Base-by-base conservation (phyloP, 2,888 invertebrate genomes). In the Harmothoe impar region DNA sequence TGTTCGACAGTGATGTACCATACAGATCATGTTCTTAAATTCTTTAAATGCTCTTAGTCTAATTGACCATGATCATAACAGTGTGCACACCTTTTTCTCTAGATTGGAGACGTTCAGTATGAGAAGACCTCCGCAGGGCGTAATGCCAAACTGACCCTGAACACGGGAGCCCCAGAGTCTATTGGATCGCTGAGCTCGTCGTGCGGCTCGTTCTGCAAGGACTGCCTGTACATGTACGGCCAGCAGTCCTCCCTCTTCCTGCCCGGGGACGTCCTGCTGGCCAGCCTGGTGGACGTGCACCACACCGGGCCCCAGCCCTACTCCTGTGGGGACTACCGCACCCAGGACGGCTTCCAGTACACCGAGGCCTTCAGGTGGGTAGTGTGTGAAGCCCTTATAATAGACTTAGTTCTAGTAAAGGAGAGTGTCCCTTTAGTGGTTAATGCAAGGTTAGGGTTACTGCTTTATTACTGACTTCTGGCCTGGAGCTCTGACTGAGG, bases 201-300 rank as follows among this genome's bases (percentile, higher is more conserved):
- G 0, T 95, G 95, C 91, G 90, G 93, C 12, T 91, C 90, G 0
- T 91, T 93, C 1, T 95, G 95, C 91, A 90, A 93, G n/a, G 94
- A 94, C 78, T 95, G 95, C 90, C 92, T 94, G 72, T 95, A 94
- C 90, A 92, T 94, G 92, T 94, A 94, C 91, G 91, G 93, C 17
- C 92, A 93, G 89, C 94, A 94, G 90, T 91, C 56, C 29, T 33
- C 85, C 92, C 93, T 94, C 93, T 93, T 94, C 88, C 91, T 94
- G 10, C 92, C 93, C 0, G 95, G 95, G 12, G 94, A 95, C 85
- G 89, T 95, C 20, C 91, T 94, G 33, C 93, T 95, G 77, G 94
- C 94, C 0, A 94, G 93, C 10, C 92, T 95, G 20, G 94, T 95
- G 91, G 94, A 95, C 91, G 92, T 95, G 43, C 95, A 95, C 92